Base-by-base conservation (phyloP, 2,797 vertebrate species). In the Basileuterus tristriatus region DNA sequence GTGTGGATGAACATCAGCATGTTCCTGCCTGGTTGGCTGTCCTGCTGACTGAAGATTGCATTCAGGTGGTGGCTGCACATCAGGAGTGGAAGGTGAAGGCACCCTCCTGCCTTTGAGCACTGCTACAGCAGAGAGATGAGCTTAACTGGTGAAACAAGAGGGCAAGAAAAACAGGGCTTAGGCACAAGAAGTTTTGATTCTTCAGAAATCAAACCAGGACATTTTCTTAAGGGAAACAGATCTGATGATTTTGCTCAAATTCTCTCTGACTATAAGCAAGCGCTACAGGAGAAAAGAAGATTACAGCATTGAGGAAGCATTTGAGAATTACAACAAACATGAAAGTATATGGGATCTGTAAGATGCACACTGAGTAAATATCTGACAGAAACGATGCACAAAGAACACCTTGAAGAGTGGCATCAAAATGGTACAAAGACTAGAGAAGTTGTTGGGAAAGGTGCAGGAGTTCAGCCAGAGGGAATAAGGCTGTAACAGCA, bases 361-460 rank as follows among this genome's bases (percentile, higher is more conserved):
- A 23, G 52, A 67, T 15, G 32, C 29, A 69, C 56, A 72, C 21
- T 8, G 20, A 89, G n/a, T 43, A 94, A 87, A 16, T 39, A 81
- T 9, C 75, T 43, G n/a, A 14, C 24, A 58, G 52, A 68, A 94
- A n/a, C 2, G 0, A 71, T 9, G 17, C 60, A 85, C 0, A 0
- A 93, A 41, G 30, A 9, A 46, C 55, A 81, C 19, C 32, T 67
- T 62, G 34, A 49, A 77, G 36, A 56, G 41, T 21, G 19, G 19
- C 26, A 80, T 24, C 47, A 76, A 81, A 83, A 68, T 4, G 16
- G 21, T 6, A 34, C 1, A 2, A 53, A 69, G 52, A 55, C 58
- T 23, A 39, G 20, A 64, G 34, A 36, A 55, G 32, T 9, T 72
- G 21, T 32, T 65, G 46, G 27, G 50, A 81, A 62, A 0, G 0